A percentile compares a stretch with the other conserved stretches of the same genome.
Evolutionary conservation across 2,113 vertebrate species (phyloP).

Genomic region (Astur gentilis): DNA sequence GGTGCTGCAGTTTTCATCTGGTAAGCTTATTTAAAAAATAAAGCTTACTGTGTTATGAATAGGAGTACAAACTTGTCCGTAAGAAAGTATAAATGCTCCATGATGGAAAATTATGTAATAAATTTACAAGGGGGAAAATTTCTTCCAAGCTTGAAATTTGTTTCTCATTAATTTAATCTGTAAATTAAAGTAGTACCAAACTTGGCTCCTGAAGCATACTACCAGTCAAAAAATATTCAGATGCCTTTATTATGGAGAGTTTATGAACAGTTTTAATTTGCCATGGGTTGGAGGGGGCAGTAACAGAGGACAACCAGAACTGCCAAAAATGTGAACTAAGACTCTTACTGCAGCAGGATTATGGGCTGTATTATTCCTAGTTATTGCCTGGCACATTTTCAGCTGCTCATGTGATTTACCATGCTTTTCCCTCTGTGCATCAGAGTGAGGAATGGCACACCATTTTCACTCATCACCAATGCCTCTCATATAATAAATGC

Average conservation of each 20-base stretch:
- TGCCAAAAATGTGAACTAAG: not conserved
- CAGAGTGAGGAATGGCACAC: not conserved
- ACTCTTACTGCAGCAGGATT: not conserved
- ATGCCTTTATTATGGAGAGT: not conserved
- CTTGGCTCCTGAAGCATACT: not conserved
- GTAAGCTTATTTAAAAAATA: not conserved
- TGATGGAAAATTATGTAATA: not conserved
- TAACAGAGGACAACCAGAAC: not conserved
- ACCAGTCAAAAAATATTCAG: not conserved
- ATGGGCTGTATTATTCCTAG: not conserved
- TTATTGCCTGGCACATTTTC: not conserved
- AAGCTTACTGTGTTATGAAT: not conserved
- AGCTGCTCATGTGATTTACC: not conserved
- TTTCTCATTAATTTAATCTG: not conserved
- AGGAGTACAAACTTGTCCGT: not conserved
- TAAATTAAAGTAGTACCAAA: not conserved
- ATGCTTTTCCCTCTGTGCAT: not conserved
- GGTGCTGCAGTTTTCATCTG: not conserved
- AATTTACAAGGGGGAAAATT: not conserved
- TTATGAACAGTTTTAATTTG: not conserved
- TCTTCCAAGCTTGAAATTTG: not conserved
- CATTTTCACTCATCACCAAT: not conserved
- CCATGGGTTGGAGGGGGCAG: not conserved
- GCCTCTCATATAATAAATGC: not conserved
- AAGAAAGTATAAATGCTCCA: not conserved